Conservation (phyloP, 2,797 vertebrate genomes). For the Mus minutoides region DNA sequence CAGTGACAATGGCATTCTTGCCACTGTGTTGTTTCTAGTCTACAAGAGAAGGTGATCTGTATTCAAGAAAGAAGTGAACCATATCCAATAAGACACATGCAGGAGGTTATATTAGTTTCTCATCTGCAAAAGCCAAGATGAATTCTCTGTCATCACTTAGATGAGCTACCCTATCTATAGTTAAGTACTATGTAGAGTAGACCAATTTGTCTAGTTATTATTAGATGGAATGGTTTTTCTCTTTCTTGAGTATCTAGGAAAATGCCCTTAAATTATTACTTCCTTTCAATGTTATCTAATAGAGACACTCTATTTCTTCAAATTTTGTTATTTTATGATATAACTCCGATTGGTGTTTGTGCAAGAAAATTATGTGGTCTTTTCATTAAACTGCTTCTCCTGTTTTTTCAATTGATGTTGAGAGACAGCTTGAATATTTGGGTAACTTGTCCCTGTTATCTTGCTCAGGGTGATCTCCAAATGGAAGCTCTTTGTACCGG, state of each 20-base stretch:
- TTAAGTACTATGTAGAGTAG: background rate
- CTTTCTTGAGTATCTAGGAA: conserved; percentile 24
- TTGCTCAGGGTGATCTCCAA: background rate
- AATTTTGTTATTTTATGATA: conserved; percentile 12
- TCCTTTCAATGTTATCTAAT: background rate
- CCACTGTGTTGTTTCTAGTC: conserved; percentile 55
- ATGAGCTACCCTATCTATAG: background rate
- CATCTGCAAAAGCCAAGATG: background rate
- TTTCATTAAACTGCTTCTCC: conserved; percentile 9
- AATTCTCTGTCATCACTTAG: background rate
- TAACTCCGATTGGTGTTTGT: background rate
- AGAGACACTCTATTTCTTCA: background rate
- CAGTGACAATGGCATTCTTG: conserved; percentile 34
- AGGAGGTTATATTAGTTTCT: background rate
- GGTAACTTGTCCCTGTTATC: background rate
- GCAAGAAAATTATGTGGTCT: background rate
- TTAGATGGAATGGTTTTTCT: background rate
- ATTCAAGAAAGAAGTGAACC: conserved; percentile 43
- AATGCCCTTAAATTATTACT: background rate
- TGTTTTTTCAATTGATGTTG: background rate
- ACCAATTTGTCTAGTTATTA: background rate
- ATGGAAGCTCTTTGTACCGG: background rate
- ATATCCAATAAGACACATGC: background rate
- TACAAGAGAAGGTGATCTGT: conserved; percentile 7
- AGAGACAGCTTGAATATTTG: background rate